phyloP scores from a whole-genome alignment of 2,888 invertebrate species.

The Tetragnatha montana region DNA sequence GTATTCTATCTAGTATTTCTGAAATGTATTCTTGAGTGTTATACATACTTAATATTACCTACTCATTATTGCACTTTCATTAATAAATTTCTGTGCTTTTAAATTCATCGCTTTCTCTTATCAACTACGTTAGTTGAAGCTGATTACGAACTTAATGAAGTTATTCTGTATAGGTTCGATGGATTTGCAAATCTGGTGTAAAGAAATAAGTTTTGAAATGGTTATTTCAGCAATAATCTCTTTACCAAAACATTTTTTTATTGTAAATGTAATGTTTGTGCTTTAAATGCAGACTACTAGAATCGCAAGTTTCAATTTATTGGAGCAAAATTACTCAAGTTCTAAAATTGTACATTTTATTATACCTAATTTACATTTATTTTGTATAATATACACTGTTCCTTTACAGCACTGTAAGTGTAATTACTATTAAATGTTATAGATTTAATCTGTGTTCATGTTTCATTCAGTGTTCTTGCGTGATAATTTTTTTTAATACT shows the following conservation, averaged over 20 bases:
- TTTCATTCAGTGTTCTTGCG: background rate
- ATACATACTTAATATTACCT: background rate
- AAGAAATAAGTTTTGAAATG: slow-evolving; percentile 20
- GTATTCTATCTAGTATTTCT: background rate
- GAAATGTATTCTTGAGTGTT: background rate
- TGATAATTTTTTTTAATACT: too few relatives aligned
- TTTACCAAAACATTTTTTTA: slow-evolving; percentile 11
- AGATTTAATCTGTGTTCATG: slow-evolving; percentile 23
- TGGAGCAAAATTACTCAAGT: slow-evolving; percentile 22
- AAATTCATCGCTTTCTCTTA: background rate
- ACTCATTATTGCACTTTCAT: background rate
- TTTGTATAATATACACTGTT: slow-evolving; percentile 64
- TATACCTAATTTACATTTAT: slow-evolving; percentile 42
- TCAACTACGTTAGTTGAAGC: background rate
- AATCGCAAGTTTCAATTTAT: slow-evolving; percentile 50
- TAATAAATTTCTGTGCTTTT: background rate
- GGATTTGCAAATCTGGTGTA: background rate
- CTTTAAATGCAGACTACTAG: slow-evolving; percentile 4
- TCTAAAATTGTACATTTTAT: slow-evolving; percentile 42
- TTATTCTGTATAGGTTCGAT: slow-evolving; percentile 18
- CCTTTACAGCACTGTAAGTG: slow-evolving; percentile 67
- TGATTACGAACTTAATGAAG: background rate
- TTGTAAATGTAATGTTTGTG: slow-evolving; percentile 7
- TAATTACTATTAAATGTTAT: slow-evolving; percentile 64
- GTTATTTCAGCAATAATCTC: slow-evolving; percentile 7